These are phyloP conservation scores for Piscicola geometra DNA, from an alignment of 2,888 invertebrate species.

Conservation along the genomic window DNA sequence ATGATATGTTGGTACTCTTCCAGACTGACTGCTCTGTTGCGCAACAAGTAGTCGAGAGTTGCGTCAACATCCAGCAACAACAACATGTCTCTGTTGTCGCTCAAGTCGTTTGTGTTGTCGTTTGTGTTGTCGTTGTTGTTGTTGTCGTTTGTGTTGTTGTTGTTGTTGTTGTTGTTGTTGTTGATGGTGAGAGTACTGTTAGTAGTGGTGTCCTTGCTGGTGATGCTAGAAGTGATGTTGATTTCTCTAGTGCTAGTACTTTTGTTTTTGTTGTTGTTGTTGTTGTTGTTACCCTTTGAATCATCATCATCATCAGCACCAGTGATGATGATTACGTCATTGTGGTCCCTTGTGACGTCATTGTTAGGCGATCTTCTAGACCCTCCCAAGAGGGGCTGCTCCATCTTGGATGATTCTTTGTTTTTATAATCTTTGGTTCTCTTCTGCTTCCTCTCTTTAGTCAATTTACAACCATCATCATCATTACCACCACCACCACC, in stretches of 20 bases:
- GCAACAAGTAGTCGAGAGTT: constrained; percentile 52
- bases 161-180: background rate
- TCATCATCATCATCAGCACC: too few relatives aligned
- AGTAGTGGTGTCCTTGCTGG: background rate
- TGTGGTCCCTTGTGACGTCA: too few relatives aligned
- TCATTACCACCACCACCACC: background rate
- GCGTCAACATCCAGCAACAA: constrained; percentile 50
- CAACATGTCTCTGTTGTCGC: constrained; percentile 47
- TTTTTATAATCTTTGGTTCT: background rate
- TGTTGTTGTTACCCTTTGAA: background rate
- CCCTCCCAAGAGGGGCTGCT: too few relatives aligned
- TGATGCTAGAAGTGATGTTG: background rate
- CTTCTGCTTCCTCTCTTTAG: background rate
- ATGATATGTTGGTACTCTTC: background rate
- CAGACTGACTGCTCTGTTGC: constrained; percentile 47
- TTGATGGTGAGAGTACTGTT: background rate
- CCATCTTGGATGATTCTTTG: background rate
- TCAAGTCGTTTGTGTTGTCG: constrained; percentile 4
- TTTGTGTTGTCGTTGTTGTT: background rate
- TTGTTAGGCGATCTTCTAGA: too few relatives aligned
- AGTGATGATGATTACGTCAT: too few relatives aligned
- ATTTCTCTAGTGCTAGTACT: background rate
- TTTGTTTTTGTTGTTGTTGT: background rate
- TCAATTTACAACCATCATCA: background rate
- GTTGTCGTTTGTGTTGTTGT: constrained; percentile 10